Base-by-base conservation (phyloP, 2,797 vertebrate species). In the Enteromius thamalakanensis region DNA sequence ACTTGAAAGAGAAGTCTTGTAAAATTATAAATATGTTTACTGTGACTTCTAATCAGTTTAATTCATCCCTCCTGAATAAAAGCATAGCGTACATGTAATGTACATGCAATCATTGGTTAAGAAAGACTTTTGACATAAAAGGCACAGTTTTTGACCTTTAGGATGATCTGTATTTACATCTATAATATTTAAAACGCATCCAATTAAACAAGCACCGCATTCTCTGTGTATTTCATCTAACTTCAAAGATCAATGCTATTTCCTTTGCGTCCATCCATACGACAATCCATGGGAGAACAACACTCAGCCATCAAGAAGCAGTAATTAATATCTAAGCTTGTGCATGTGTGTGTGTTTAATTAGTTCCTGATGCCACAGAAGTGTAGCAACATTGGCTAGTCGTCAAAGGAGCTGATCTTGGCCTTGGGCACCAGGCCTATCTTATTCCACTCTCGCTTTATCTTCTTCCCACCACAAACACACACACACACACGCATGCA, bases 371-470 rank as follows among this genome's bases (percentile, higher is more conserved):
- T 71, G 82, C 65, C 65, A 60, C 82, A 47, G 67, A 83, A 83
- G n/a, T 60, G 8, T 37, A 85, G 60, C 71, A 81, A 49, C 72
- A 64, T 78, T 62, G 82, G 82, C 75, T 71, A 71, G 75, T 51
- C 15, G 12, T 77, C 72, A 83, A 69, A 83, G 62, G 26, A 69
- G 65, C 77, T 68, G 65, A 83, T 83, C 75, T 77, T 78, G 65
- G 81, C 75, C 65, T 83, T 83, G 42, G 81, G 65, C 75, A 49
- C 12, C 65, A 47, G 75, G 51, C 74, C 53, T 83, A 78, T 83
- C 75, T 78, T 71, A 70, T 82, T 68, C 11, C 29, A 69, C 34
- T 83, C 37, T 77, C 51, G 40, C 64, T 67, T 51, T 69, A 69
- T 76, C 60, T 65, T 29, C 58, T n/a, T 80, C 32, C 78, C 3